A percentile compares a stretch with the other conserved stretches of the same genome.
Conservation (phyloP, 2,113 vertebrate species). For the Sarotherodon lohbergeri region DNA sequence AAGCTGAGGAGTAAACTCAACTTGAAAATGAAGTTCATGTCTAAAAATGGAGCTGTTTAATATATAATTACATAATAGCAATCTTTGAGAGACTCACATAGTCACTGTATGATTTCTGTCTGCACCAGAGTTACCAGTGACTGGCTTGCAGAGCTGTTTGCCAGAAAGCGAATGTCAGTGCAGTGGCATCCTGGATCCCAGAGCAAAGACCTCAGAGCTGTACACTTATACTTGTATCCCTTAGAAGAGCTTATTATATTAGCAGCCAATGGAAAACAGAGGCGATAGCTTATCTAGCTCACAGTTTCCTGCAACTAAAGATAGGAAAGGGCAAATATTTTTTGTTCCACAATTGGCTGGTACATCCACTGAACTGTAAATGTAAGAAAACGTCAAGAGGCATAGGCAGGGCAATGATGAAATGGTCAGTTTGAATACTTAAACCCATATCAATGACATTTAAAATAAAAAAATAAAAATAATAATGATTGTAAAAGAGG, state of each 20-base stretch:
- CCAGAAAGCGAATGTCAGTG: neutral
- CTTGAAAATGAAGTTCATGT: neutral
- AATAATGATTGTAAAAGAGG: neutral
- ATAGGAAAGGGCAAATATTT: constrained; percentile 15
- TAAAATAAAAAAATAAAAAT: neutral
- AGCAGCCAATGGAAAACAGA: neutral
- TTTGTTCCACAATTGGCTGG: neutral
- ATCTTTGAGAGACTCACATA: neutral
- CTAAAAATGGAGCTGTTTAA: neutral
- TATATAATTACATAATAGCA: neutral
- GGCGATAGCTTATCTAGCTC: neutral
- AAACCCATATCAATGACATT: neutral
- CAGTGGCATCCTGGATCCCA: neutral
- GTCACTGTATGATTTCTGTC: neutral
- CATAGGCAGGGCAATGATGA: neutral
- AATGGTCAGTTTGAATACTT: neutral
- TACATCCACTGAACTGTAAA: neutral
- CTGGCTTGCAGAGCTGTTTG: neutral
- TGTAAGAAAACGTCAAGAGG: neutral
- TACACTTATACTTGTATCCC: neutral
- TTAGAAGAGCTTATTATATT: neutral
- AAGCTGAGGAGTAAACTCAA: neutral
- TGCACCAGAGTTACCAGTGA: neutral
- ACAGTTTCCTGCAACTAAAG: constrained; percentile 48
- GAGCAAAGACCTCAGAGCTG: neutral